Evolutionary conservation across 2,113 vertebrate genomes (phyloP).

Genomic region (Caloenas nicobarica): DNA sequence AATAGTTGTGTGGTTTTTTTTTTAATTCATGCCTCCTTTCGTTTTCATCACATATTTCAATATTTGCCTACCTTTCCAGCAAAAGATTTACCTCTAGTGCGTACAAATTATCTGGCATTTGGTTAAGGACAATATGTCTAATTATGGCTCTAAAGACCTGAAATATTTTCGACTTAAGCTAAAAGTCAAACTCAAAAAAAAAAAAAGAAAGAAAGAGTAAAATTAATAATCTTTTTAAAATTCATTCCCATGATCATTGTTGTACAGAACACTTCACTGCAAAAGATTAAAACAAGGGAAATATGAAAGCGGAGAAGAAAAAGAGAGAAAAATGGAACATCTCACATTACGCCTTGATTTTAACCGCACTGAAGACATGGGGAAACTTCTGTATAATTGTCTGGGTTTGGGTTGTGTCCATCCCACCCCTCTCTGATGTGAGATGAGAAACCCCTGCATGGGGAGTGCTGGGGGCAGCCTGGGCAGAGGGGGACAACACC

Average conservation of each 20-base stretch:
- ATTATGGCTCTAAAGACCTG: conserved; percentile 75
- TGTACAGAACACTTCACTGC: background rate
- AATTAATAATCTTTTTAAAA: conserved; percentile 73
- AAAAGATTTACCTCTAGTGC: conserved; percentile 71
- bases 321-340: background rate
- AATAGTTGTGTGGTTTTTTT: conserved; percentile 31
- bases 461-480: background rate
- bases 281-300: conserved; percentile 22
- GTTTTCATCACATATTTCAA: conserved; percentile 76
- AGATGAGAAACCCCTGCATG: too few species aligned
- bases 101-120: conserved; percentile 77
- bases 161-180: conserved; percentile 73
- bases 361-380: background rate
- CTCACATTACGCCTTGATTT: background rate
- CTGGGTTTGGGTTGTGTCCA: background rate
- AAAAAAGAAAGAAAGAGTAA: background rate
- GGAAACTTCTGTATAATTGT: background rate
- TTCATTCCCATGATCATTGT: conserved; percentile 49
- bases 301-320: background rate
- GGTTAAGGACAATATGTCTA: conserved; percentile 74
- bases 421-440: background rate
- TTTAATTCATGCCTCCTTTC: conserved; percentile 45
- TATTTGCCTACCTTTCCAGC: conserved; percentile 75
- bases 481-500: fast-evolving
- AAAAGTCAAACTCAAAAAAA: conserved; percentile 63